Percentiles rank a stretch among this genome's conserved stretches.
phyloP scores from a whole-genome alignment of 2,888 invertebrate species.

The Serrognathus titanus region DNA sequence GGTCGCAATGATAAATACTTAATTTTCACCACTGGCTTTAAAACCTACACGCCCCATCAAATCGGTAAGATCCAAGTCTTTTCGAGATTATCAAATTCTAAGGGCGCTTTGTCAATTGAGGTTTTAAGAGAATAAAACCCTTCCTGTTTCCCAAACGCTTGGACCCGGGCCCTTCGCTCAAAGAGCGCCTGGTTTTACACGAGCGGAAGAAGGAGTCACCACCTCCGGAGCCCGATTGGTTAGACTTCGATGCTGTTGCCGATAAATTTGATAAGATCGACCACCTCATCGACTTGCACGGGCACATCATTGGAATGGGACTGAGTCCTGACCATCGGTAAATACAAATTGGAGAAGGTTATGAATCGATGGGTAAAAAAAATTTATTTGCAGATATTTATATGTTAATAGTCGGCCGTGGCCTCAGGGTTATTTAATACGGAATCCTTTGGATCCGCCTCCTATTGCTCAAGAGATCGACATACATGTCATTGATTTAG shows the following conservation, averaged over 20 bases:
- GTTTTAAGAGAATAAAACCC: conserved; percentile 69
- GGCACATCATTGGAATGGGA: conserved; percentile 84
- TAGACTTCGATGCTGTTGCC: conserved; percentile 64
- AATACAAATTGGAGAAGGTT: conserved; percentile 2
- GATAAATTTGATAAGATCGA: conserved; percentile 72
- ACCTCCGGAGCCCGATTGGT: conserved; percentile 62
- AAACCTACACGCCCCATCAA: conserved; percentile 83
- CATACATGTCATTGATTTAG: conserved; percentile 80
- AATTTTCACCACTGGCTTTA: conserved; percentile 79
- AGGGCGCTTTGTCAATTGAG: conserved; percentile 29
- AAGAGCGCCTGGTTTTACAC: conserved; percentile 58
- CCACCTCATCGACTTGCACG: conserved; percentile 77
- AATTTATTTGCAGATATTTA: conserved; percentile 57
- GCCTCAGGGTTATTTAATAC: conserved; percentile 72
- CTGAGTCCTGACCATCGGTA: conserved; percentile 77
- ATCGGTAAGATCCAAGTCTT: conserved; percentile 52
- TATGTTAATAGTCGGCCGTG: conserved; percentile 82
- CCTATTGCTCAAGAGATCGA: conserved; percentile 85
- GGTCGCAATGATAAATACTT: conserved; percentile 66
- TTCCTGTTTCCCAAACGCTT: conserved; percentile 65
- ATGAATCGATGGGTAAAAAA: background rate
- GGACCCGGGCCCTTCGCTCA: conserved; percentile 65
- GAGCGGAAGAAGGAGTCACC: conserved; percentile 53
- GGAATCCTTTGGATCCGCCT: conserved; percentile 74
- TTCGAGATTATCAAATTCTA: background rate